phyloP scores from a whole-genome alignment of 1,140 invertebrate genomes.

The Thaumetopoea pityocampa region DNA sequence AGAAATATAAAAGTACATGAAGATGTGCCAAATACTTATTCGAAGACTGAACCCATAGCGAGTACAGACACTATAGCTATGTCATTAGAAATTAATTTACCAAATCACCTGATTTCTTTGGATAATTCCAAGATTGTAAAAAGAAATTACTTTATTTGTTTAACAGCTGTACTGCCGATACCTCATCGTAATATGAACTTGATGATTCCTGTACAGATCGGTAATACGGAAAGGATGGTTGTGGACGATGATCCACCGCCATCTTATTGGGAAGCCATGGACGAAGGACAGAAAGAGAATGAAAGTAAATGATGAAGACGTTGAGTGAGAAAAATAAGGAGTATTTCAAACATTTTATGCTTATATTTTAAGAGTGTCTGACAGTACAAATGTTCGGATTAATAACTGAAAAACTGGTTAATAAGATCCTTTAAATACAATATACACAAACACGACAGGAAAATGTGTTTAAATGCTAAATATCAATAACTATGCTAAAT shows the following conservation, averaged over 20 bases:
- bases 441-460: no score
- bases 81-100: conserved; percentile 19
- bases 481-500: no score
- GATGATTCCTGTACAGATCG: conserved; percentile 27
- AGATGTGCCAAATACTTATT: conserved; percentile 23
- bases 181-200: conserved; percentile 27
- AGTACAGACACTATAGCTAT: conserved; percentile 17
- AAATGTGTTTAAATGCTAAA: no score
- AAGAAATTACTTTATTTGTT: conserved; percentile 27
- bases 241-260: conserved; percentile 11
- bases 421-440: no score
- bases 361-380: no score
- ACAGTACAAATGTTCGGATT: no score
- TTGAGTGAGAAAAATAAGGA: not conserved
- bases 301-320: not conserved
- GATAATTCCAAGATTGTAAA: conserved; percentile 29
- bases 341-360: no score
- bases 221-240: no score
- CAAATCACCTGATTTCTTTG: conserved; percentile 18
- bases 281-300: conserved; percentile 13
- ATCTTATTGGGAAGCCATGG: conserved; percentile 32
- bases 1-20: conserved; percentile 5
- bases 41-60: conserved; percentile 19
- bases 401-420: no score
- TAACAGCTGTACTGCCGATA: conserved; percentile 25